A percentile compares a stretch with the other conserved stretches of the same genome.
Evolutionary conservation across 2,797 vertebrate genomes (phyloP).

Genomic region (Cryptoprocta ferox): DNA sequence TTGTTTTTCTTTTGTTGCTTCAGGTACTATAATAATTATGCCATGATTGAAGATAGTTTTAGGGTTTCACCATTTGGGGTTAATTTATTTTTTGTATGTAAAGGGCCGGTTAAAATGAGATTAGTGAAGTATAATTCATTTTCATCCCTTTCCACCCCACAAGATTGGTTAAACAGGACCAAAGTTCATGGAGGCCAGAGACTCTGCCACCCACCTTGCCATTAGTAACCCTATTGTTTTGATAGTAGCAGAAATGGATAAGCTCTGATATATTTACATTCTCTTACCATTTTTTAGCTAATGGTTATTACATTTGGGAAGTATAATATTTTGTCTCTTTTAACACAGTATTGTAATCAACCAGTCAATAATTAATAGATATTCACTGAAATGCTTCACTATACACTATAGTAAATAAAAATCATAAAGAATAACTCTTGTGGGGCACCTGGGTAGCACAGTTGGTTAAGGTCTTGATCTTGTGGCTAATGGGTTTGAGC

Average conservation of each 20-base stretch:
- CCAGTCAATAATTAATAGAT: neutral
- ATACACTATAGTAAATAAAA: neutral
- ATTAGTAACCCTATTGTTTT: neutral
- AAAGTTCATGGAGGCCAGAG: neutral
- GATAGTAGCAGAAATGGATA: neutral
- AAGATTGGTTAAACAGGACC: neutral
- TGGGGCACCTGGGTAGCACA: no score
- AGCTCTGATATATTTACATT: neutral
- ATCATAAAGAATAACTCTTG: neutral
- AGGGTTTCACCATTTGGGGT: neutral
- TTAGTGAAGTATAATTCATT: neutral
- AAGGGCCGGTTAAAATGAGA: neutral
- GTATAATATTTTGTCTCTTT: conserved; percentile 1
- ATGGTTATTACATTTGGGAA: neutral
- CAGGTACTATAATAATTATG: neutral
- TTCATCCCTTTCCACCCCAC: neutral
- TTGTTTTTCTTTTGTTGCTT: neutral
- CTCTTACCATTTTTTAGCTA: neutral
- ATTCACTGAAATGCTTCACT: neutral
- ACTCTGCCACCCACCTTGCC: neutral
- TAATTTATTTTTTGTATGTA: neutral
- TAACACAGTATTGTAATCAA: neutral
- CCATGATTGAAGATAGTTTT: neutral
- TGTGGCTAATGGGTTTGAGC: no score
- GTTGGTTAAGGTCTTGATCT: no score